A percentile compares a stretch with the other conserved stretches of the same genome.
phyloP scores from a whole-genome alignment of 23 tunicate genomes.

The Diplosoma virens region DNA sequence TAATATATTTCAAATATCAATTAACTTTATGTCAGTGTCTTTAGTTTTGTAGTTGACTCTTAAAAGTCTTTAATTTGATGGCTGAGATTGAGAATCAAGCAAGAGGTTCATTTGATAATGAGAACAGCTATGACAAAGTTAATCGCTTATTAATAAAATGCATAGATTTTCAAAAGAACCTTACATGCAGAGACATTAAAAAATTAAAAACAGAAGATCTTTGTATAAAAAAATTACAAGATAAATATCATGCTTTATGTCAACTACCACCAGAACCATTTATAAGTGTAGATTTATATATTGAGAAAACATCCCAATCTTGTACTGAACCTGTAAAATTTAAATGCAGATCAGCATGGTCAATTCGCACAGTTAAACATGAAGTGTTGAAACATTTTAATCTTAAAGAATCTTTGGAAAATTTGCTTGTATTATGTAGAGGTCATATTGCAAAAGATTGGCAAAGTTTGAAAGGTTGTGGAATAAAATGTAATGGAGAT shows the following conservation, averaged over 20 bases:
- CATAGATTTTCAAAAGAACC: slow-evolving; percentile 30
- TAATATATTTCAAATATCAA: no score
- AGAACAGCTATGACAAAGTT: slow-evolving; percentile 2
- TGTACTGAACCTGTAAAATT: slow-evolving; percentile 43
- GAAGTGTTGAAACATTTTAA: slow-evolving; percentile 19
- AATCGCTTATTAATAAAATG: slow-evolving; percentile 15
- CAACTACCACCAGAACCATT: neutral
- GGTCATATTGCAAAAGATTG: slow-evolving; percentile 60
- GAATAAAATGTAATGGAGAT: slow-evolving; percentile 31
- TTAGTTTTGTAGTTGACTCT: no score
- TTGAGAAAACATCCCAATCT: slow-evolving; percentile 34
- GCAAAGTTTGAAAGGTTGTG: slow-evolving; percentile 51
- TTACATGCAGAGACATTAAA: neutral
- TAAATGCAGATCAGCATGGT: slow-evolving; percentile 63
- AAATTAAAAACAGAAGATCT: neutral
- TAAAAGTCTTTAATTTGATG: no score
- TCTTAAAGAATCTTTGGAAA: neutral
- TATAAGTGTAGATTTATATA: slow-evolving; percentile 34
- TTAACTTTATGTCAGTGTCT: no score
- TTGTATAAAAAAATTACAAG: neutral
- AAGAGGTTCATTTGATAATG: no score
- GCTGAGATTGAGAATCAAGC: no score
- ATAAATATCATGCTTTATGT: neutral
- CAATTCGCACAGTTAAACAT: slow-evolving; percentile 36
- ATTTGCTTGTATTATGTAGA: slow-evolving; percentile 16